These are phyloP conservation scores for Corythornis vintsioides DNA, from an alignment of 2,113 vertebrate genomes.

Conservation along the genomic window DNA sequence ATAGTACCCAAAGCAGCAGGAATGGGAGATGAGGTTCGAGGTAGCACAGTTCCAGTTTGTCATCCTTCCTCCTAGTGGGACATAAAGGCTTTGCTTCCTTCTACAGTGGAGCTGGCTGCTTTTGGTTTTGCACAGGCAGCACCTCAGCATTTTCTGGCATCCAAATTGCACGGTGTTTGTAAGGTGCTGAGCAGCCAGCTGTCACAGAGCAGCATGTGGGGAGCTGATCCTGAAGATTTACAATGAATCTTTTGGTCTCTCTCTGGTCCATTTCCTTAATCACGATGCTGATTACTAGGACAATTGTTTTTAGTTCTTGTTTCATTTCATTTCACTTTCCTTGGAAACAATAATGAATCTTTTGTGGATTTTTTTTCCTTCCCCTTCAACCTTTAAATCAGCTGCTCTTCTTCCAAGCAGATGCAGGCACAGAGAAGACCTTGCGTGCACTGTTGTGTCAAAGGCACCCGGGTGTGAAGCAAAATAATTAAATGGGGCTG, in stretches of 20 bases:
- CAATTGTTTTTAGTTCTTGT: background rate
- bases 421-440: background rate
- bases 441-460: conserved; percentile 16
- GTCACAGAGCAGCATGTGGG: background rate
- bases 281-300: background rate
- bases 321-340: background rate
- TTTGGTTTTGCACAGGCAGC: background rate
- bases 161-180: background rate
- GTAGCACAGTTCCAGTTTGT: no score
- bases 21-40: background rate
- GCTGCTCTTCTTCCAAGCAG: background rate
- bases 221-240: background rate
- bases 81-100: background rate
- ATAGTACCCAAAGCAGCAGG: background rate
- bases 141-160: background rate
- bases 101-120: background rate
- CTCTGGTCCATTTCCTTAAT: conserved; percentile 28
- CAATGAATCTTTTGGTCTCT: background rate
- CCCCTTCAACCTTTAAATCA: background rate
- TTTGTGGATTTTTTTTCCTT: background rate
- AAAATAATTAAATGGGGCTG: conserved; percentile 31
- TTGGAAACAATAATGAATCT: background rate
- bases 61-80: background rate
- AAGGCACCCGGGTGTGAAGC: conserved; percentile 24
- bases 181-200: background rate